Percentiles rank a stretch among this genome's conserved stretches.
Conservation (phyloP, 2,113 vertebrate genomes). For the Pterophyllum scalare region DNA sequence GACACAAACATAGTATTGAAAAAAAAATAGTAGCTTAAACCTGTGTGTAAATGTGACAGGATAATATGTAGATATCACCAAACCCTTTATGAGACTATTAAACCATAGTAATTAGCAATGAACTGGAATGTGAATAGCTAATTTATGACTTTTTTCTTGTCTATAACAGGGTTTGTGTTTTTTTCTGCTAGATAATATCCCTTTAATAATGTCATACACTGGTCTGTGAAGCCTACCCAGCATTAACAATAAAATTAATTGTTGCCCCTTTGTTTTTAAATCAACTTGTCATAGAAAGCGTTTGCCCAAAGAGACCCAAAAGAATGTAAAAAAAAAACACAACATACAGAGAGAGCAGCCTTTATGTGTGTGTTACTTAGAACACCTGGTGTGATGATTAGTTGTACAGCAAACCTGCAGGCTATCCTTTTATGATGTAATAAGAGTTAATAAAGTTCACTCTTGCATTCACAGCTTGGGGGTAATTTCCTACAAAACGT, state of each 20-base stretch:
- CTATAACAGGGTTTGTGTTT: not conserved
- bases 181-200: not conserved
- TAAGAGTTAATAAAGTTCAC: not conserved
- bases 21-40: not conserved
- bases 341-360: not conserved
- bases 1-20: not conserved
- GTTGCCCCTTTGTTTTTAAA: not conserved
- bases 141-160: not conserved
- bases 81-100: fast-evolving
- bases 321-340: not conserved
- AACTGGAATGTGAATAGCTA: not conserved
- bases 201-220: not conserved
- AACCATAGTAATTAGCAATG: not conserved
- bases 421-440: not conserved
- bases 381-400: not conserved
- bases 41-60: not conserved
- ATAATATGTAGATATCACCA: not conserved
- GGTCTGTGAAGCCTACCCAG: not conserved
- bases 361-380: not conserved
- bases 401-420: not conserved
- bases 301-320: not conserved
- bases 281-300: not conserved
- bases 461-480: fast-evolving
- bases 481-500: conserved; percentile 17
- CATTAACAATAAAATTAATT: not conserved